Evolutionary conservation across 1,140 invertebrate species (phyloP), one percentile per base, ranked within the genome.

Genomic region (Oncopodura yosiiana): DNA sequence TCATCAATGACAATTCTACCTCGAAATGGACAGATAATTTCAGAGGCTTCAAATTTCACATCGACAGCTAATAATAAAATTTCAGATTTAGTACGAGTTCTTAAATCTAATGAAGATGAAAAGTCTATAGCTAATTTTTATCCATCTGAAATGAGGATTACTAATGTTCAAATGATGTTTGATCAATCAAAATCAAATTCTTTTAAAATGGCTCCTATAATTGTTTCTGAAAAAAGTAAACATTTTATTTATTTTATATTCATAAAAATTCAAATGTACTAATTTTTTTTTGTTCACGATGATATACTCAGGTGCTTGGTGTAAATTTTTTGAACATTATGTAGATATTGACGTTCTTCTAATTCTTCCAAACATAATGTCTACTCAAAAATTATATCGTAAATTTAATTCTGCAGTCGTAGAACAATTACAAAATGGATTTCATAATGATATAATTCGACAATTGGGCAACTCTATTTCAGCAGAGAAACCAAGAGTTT

Each of bases 401-500:
- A 54, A 58, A 36, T 60, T 63, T 23, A 63, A 60, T 27, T n/a
- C 21, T 12, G 61, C 58, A 11, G 46, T 63, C 18, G 37, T 38
- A 24, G 23, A 38, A 50, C 61, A 63, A 48, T 44, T 63, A 19
- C 34, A 58, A 21, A 26, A 32, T 32, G 58, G 58, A 18, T 63
- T 58, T 32, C 50, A 57, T 42, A n/a, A 19, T 18, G 58, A 58
- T 46, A 63, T 63, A 19, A 21, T 29, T 8, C 32, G 54, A 12
- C 61, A 63, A 41, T 38, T 63, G 9, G 49, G 21, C 3, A 57
- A 60, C 34, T 63, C 61, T 32, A 63, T 63, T 36, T 49, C 48
- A 9, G 61, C 61, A 1, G 54, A 59, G 18, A 60, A 60, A 52
- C 80, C 81, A 41, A 73, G 78, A 69, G 74, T 76, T 23, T 79